Conservation (phyloP, 23 tunicate species). For the Diplosoma virens region DNA sequence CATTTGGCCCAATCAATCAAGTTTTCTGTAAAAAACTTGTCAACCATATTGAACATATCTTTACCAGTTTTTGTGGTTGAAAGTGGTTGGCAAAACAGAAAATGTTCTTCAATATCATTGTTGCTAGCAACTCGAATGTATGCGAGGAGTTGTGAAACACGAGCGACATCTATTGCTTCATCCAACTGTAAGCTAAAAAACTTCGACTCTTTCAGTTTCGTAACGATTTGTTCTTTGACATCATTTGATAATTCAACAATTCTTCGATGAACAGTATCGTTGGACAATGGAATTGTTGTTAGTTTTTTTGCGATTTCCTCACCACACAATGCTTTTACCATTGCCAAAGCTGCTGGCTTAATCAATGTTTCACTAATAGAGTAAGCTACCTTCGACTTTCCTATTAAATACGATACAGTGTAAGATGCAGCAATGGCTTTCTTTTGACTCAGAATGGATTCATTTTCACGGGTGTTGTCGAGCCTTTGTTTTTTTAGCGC, state of each 20-base stretch:
- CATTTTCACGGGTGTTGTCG: too few relatives aligned
- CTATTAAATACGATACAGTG: too few relatives aligned
- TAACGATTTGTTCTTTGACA: slow-evolving; percentile 8
- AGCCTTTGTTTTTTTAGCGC: too few relatives aligned
- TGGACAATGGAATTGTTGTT: slow-evolving; percentile 14
- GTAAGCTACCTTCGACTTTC: too few relatives aligned
- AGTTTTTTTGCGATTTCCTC: slow-evolving; percentile 7
- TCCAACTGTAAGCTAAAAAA: slow-evolving; percentile 8
- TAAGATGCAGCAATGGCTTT: too few relatives aligned
- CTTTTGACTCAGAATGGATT: too few relatives aligned
- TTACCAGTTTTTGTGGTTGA: neutral
- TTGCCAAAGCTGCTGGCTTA: slow-evolving; percentile 19
- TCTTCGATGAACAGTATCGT: slow-evolving; percentile 6
- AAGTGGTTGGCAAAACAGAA: slow-evolving; percentile 12
- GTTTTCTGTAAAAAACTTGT: too few relatives aligned
- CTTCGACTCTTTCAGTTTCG: slow-evolving; percentile 4
- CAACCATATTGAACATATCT: too few relatives aligned
- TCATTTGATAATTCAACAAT: slow-evolving; percentile 6
- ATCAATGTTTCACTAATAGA: too few relatives aligned
- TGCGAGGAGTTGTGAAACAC: neutral
- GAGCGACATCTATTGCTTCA: slow-evolving; percentile 4
- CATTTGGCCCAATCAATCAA: too few relatives aligned
- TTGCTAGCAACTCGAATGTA: neutral
- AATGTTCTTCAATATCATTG: neutral
- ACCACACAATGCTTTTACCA: slow-evolving; percentile 13